phyloP scores from a whole-genome alignment of 2,113 vertebrate genomes.

The Ascaphus truei region DNA sequence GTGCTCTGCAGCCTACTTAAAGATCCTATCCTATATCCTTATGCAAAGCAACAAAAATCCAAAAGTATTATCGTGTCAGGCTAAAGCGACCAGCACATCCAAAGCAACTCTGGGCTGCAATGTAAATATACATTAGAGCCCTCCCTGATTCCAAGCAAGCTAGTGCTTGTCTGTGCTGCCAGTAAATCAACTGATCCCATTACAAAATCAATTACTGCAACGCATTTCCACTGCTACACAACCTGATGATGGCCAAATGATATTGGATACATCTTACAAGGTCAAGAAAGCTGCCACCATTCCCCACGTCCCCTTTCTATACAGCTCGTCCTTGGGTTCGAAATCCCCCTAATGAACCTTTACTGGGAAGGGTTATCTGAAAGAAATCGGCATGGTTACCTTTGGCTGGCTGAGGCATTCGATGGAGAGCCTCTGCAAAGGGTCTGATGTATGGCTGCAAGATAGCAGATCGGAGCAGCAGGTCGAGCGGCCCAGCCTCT shows the following conservation, averaged over 20 bases:
- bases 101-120: constrained; percentile 60
- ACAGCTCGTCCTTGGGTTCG: constrained; percentile 50
- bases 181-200: constrained; percentile 91
- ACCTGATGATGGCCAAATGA: constrained; percentile 72
- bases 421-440: constrained; percentile 87
- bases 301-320: constrained; percentile 50
- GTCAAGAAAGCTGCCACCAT: constrained; percentile 62
- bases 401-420: constrained; percentile 82
- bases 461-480: constrained; percentile 94
- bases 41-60: background rate
- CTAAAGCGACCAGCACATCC: constrained; percentile 57
- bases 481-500: constrained; percentile 91
- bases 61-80: constrained; percentile 44
- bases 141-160: constrained; percentile 71
- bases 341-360: constrained; percentile 44
- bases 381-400: constrained; percentile 77
- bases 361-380: constrained; percentile 44
- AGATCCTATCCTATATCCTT: too few relatives aligned
- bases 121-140: constrained; percentile 76
- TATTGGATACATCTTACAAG: constrained; percentile 71
- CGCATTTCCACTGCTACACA: constrained; percentile 71
- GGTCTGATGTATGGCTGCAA: constrained; percentile 88
- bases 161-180: constrained; percentile 79
- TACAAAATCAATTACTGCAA: constrained; percentile 94
- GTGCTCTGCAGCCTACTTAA: too few relatives aligned